These are phyloP conservation scores for Gavialis gangeticus DNA, from an alignment of 2,113 vertebrate genomes.

Conservation along the genomic window DNA sequence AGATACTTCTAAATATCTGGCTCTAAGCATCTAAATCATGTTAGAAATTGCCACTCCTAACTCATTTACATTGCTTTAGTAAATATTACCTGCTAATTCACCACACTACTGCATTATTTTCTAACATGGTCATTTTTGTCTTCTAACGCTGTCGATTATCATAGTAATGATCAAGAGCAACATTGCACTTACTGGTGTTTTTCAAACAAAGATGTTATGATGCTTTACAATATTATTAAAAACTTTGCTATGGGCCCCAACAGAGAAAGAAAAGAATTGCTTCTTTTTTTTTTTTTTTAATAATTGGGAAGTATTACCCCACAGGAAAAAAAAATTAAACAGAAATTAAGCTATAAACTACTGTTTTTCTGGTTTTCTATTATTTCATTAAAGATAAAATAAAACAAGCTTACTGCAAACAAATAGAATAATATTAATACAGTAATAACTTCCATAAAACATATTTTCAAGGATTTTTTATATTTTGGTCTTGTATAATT, in stretches of 20 bases:
- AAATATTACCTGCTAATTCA: neutral
- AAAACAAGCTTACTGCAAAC: neutral
- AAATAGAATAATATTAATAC: neutral
- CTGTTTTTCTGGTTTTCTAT: neutral
- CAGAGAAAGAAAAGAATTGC: neutral
- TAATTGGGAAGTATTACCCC: neutral
- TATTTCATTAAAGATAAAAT: neutral
- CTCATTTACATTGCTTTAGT: neutral
- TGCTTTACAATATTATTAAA: neutral
- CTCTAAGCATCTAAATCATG: neutral
- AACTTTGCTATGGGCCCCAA: too few species aligned
- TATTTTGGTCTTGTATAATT: neutral
- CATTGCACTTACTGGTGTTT: neutral
- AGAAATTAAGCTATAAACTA: neutral
- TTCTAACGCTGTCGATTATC: neutral
- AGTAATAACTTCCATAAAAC: neutral
- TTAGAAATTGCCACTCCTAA: neutral
- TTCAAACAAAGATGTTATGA: neutral
- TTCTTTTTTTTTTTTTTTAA: neutral
- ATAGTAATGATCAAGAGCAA: neutral
- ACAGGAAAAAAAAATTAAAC: neutral
- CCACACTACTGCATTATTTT: neutral
- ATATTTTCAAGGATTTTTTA: neutral
- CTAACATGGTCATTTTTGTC: neutral
- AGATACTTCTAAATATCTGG: neutral